A percentile compares a stretch with the other conserved stretches of the same genome.
Conservation (phyloP, 2,888 invertebrate species). For the Choristoneura rosaceana region DNA sequence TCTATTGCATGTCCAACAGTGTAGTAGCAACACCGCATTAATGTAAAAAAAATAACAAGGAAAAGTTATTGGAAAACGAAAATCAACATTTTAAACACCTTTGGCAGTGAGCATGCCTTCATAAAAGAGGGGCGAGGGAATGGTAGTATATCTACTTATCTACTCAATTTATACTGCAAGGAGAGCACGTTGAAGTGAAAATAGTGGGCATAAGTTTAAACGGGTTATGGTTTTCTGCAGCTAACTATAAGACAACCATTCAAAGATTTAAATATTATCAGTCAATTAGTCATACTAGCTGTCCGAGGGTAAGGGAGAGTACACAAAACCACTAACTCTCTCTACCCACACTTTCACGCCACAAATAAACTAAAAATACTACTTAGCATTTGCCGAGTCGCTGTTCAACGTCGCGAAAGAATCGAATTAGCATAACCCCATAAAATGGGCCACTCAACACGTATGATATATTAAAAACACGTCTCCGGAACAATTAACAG, state of each 20-base stretch:
- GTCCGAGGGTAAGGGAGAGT: conserved; percentile 20
- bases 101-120: too few species aligned
- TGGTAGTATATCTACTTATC: too few species aligned
- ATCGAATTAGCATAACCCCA: conserved; percentile 76
- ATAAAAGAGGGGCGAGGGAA: too few species aligned
- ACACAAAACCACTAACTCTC: conserved; percentile 34
- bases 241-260: conserved; percentile 11
- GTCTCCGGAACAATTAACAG: conserved; percentile 80
- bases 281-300: conserved; percentile 12
- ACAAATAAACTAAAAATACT: conserved; percentile 34
- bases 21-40: too few species aligned
- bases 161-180: too few species aligned
- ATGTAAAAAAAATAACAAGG: too few species aligned
- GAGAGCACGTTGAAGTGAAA: too few species aligned
- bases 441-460: conserved; percentile 75
- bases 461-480: conserved; percentile 84
- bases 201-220: neutral
- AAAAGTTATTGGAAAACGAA: too few species aligned
- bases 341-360: conserved; percentile 30
- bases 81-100: too few species aligned
- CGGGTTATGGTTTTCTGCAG: neutral
- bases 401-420: conserved; percentile 45
- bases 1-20: too few species aligned
- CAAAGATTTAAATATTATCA: conserved; percentile 10
- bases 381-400: conserved; percentile 30